Conservation (phyloP, 2,113 vertebrate genomes). For the Anarrhichthys ocellatus region DNA sequence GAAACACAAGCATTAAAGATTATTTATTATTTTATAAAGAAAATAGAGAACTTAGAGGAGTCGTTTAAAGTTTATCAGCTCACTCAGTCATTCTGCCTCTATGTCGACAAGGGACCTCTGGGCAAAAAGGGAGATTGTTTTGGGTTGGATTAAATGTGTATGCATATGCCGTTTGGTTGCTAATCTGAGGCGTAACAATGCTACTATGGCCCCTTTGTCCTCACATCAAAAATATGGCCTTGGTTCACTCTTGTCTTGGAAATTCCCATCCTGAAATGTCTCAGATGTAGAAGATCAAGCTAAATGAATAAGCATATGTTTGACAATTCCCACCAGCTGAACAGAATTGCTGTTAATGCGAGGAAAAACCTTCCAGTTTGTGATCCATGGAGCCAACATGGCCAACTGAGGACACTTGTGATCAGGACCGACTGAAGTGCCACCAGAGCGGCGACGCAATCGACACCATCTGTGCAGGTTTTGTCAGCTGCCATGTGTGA, state of each 20-base stretch:
- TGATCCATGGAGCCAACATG: slow-evolving; percentile 9
- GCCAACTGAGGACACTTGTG: slow-evolving; percentile 16
- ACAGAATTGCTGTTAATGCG: background rate
- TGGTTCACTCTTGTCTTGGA: slow-evolving; percentile 32
- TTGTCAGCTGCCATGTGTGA: slow-evolving; percentile 20
- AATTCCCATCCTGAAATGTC: slow-evolving; percentile 21
- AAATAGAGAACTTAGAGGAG: slow-evolving; percentile 13
- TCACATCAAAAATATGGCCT: slow-evolving; percentile 3
- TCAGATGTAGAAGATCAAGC: slow-evolving; percentile 20
- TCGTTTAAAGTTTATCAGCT: background rate
- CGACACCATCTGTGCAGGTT: slow-evolving; percentile 42
- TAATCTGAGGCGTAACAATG: background rate
- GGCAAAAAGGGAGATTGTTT: background rate
- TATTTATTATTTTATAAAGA: slow-evolving; percentile 30
- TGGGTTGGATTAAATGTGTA: background rate
- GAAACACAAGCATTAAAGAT: slow-evolving; percentile 37
- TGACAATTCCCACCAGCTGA: slow-evolving; percentile 36
- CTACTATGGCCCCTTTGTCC: slow-evolving; percentile 11
- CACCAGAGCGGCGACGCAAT: slow-evolving; percentile 20
- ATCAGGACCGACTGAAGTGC: slow-evolving; percentile 14
- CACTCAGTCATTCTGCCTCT: background rate
- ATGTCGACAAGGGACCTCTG: background rate
- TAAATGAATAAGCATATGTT: slow-evolving; percentile 24
- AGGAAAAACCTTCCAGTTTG: slow-evolving; percentile 16
- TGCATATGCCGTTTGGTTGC: slow-evolving; percentile 16